A percentile compares a stretch with the other conserved stretches of the same genome.
phyloP scores from a whole-genome alignment of 2,113 vertebrate genomes.

The Gila orcuttii region DNA sequence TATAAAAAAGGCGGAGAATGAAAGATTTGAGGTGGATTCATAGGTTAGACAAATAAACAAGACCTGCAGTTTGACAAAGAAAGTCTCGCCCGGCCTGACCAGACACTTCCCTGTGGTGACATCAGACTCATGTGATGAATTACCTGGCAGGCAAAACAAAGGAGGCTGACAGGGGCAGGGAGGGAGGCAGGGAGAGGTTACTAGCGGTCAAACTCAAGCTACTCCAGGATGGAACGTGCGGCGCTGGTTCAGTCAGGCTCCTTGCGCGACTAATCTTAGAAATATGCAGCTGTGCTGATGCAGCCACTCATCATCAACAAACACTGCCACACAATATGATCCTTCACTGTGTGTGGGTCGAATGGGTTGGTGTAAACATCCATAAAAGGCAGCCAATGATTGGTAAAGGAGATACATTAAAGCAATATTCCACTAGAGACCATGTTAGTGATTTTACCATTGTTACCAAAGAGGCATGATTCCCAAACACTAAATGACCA shows the following conservation, averaged over 20 bases:
- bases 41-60: constrained; percentile 47
- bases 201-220: constrained; percentile 42
- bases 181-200: constrained; percentile 43
- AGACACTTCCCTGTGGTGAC: constrained; percentile 40
- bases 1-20: constrained; percentile 16
- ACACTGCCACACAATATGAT: neutral
- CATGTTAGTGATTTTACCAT: neutral
- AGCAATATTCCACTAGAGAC: neutral
- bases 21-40: constrained; percentile 24
- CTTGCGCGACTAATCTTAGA: constrained; percentile 27
- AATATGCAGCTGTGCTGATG: constrained; percentile 9
- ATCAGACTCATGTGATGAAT: constrained; percentile 47
- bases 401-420: no score
- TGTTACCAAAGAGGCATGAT: neutral
- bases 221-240: constrained; percentile 4
- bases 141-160: constrained; percentile 58
- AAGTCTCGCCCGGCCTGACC: constrained; percentile 3
- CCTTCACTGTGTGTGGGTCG: neutral
- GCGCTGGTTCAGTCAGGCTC: constrained; percentile 26
- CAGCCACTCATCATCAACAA: neutral
- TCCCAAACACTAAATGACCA: neutral
- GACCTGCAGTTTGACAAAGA: constrained; percentile 45
- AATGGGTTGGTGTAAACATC: neutral
- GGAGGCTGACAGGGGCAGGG: neutral
- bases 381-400: neutral